Evolutionary conservation across 1,140 invertebrate species (phyloP).

Genomic region (Scaptomyza hsui): DNA sequence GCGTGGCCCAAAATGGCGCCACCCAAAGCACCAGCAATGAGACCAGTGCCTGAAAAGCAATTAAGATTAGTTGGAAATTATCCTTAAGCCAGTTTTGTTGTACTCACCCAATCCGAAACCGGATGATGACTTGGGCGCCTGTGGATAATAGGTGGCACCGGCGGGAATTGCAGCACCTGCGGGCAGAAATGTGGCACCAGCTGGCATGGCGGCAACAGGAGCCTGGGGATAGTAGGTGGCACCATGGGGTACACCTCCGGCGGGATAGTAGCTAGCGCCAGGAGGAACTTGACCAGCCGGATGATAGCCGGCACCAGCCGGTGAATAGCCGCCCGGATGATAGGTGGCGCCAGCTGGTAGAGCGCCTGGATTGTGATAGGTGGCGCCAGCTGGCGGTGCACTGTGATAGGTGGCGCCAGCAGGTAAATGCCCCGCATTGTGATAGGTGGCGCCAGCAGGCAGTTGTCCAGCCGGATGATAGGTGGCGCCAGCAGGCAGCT

Average conservation of each 20-base stretch:
- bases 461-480: conserved; percentile 62
- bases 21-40: conserved; percentile 73
- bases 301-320: conserved; percentile 49
- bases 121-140: conserved; percentile 67
- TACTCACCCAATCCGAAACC: conserved; percentile 73
- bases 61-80: neutral
- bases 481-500: conserved; percentile 65
- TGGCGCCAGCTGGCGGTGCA: conserved; percentile 35
- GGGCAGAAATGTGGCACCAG: conserved; percentile 55
- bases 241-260: conserved; percentile 55
- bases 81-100: neutral
- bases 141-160: conserved; percentile 73
- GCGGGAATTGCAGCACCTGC: conserved; percentile 67
- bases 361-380: conserved; percentile 29
- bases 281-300: conserved; percentile 30
- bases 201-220: conserved; percentile 41
- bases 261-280: conserved; percentile 59
- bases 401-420: conserved; percentile 59
- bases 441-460: conserved; percentile 69
- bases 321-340: conserved; percentile 46
- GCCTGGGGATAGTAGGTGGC: conserved; percentile 71
- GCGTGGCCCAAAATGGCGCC: conserved; percentile 75
- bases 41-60: conserved; percentile 61
- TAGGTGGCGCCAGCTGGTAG: conserved; percentile 62
- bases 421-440: conserved; percentile 34